A percentile compares a stretch with the other conserved stretches of the same genome.
phyloP scores from a whole-genome alignment of 2,888 invertebrate species.

The Sesia apiformis region DNA sequence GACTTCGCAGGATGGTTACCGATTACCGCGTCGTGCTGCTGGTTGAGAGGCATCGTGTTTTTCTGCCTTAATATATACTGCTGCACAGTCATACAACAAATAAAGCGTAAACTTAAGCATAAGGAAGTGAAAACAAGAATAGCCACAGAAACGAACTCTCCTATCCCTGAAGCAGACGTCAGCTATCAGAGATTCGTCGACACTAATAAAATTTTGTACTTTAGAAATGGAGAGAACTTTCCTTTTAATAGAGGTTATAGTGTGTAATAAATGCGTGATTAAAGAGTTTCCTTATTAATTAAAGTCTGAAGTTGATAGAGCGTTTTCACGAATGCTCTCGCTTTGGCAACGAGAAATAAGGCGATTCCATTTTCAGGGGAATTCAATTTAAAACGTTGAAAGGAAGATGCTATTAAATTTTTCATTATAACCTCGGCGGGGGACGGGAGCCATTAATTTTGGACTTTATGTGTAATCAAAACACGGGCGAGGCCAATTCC shows the following conservation, averaged over 20 bases:
- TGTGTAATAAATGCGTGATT: neutral
- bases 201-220: neutral
- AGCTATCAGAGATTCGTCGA: neutral
- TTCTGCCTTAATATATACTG: slow-evolving; percentile 37
- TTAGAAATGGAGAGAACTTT: neutral
- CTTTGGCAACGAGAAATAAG: slow-evolving; percentile 25
- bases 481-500: slow-evolving; percentile 30
- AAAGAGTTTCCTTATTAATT: neutral
- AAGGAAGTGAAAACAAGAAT: slow-evolving; percentile 26
- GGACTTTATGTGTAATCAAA: slow-evolving; percentile 45
- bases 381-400: slow-evolving; percentile 42
- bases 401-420: slow-evolving; percentile 42
- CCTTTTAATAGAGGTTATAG: neutral
- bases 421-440: slow-evolving; percentile 45
- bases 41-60: slow-evolving; percentile 43
- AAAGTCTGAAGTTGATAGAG: neutral
- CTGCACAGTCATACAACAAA: slow-evolving; percentile 22
- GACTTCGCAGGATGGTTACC: slow-evolving; percentile 56
- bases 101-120: slow-evolving; percentile 24
- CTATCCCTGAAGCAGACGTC: neutral
- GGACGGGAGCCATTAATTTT: slow-evolving; percentile 43
- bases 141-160: slow-evolving; percentile 1
- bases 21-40: slow-evolving; percentile 33
- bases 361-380: slow-evolving; percentile 28
- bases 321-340: neutral